Percentiles rank a stretch among this genome's conserved stretches.
phyloP scores from a whole-genome alignment of 2,797 vertebrate genomes.

The Malacoctenus gilli region DNA sequence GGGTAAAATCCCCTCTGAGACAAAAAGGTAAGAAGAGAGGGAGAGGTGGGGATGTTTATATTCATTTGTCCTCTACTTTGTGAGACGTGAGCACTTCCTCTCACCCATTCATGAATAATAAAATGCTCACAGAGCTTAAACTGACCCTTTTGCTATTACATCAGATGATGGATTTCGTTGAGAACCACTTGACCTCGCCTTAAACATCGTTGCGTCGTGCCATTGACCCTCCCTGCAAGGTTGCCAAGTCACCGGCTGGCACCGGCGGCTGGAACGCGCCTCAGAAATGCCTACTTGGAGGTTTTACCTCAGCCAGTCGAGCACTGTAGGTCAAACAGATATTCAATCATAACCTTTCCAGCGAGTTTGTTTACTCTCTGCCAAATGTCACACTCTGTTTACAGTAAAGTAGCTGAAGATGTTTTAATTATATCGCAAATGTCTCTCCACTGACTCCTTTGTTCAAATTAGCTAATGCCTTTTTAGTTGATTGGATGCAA shows the following conservation, averaged over 20 bases:
- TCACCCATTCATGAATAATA: constrained; percentile 66
- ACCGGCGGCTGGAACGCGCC: constrained; percentile 1
- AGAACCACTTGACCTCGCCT: constrained; percentile 61
- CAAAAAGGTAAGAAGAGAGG: constrained; percentile 49
- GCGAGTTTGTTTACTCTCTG: constrained; percentile 21
- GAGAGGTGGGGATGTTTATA: constrained; percentile 66
- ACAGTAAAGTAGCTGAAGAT: constrained; percentile 17
- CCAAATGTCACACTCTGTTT: constrained; percentile 28
- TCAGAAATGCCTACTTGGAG: constrained; percentile 2
- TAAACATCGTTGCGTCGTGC: constrained; percentile 50
- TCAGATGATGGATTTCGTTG: constrained; percentile 69
- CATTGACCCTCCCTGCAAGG: constrained; percentile 38
- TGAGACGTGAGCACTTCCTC: constrained; percentile 39
- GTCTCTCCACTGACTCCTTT: background rate
- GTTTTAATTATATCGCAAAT: constrained; percentile 28
- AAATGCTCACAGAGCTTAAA: constrained; percentile 54
- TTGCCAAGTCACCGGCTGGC: constrained; percentile 43
- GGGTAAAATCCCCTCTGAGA: constrained; percentile 69
- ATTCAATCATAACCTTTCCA: constrained; percentile 17
- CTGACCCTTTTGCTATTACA: constrained; percentile 55
- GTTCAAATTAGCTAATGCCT: background rate
- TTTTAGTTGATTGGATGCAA: background rate
- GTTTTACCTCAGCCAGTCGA: background rate
- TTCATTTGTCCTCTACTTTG: constrained; percentile 68
- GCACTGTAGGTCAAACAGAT: constrained; percentile 24